Evolutionary conservation across 2,888 invertebrate genomes (phyloP).

Genomic region (Tenthredo distinguenda): DNA sequence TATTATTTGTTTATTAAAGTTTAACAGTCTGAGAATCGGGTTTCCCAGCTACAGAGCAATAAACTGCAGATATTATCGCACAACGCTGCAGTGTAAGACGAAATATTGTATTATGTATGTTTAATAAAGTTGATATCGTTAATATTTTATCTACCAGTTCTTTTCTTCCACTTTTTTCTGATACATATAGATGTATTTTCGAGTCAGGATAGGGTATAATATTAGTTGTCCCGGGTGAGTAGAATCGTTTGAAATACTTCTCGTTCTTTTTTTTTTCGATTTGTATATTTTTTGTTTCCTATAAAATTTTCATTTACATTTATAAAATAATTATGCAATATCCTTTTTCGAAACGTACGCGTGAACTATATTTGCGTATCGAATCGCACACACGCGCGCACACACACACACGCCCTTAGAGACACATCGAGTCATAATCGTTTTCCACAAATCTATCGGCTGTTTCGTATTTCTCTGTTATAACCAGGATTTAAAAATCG

Average conservation of each 20-base stretch:
- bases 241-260: conserved; percentile 12
- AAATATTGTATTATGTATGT: background rate
- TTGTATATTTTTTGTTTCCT: background rate
- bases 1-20: background rate
- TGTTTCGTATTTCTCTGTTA: background rate
- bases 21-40: background rate
- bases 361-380: background rate
- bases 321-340: conserved; percentile 41
- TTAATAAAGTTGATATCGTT: background rate
- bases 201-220: background rate
- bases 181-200: too few relatives aligned
- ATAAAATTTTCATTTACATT: conserved; percentile 40
- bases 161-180: background rate
- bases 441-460: background rate
- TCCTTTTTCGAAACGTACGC: background rate
- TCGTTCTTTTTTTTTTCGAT: background rate
- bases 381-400: background rate
- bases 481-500: background rate
- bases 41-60: background rate
- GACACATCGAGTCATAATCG: background rate
- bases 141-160: background rate
- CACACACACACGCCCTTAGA: background rate
- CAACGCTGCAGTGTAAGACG: background rate
- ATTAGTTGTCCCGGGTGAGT: too few relatives aligned
- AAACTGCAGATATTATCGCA: background rate